Evolutionary conservation across 2,113 vertebrate genomes (phyloP), one percentile per base, ranked within the genome.

Genomic region (Anarrhichthys ocellatus): DNA sequence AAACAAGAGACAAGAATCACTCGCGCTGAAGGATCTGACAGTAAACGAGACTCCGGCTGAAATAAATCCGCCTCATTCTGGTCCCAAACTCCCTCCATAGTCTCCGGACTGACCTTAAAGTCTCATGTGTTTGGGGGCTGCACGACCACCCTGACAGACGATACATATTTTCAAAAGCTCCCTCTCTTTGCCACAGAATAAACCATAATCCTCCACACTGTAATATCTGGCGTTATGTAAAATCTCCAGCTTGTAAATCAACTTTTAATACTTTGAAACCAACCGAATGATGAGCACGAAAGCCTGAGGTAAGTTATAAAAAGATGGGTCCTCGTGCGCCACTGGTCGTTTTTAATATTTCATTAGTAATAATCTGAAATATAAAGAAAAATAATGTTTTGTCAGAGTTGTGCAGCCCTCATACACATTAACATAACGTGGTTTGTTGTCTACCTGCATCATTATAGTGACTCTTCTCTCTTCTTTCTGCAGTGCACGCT

Each of bases 401-500:
- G 81, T 82, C 44, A 22, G 71, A 62, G 80, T 46, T 44, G 86
- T 87, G 78, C 84, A 81, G 79, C 77, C 64, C 40, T 15, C 61
- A 4, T 18, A 42, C 32, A 48, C 80, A 42, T 81, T 6, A 62
- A 65, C 68, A n/a, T 59, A 1, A 46, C 46, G 10, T 73, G 87
- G 61, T 84, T 90, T 90, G 84, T 83, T 93, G 83, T 93, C 65
- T 90, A 11, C 61, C 34, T 92, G 88, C 87, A 81, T 91, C 91
- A 64, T 88, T 40, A 76, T 80, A 82, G 94, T 96, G 95, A 95
- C 94, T 92, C 96, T 95, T 97, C 90, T 96, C 94, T 96, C 93
- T 96, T 96, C 93, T 95, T 96, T 96, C 96, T 96, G 96, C 96
- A 98, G 97, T 98, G 88, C 96, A 98, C 88, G 94, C 96, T 96